Evolutionary conservation across 2,888 invertebrate genomes (phyloP), one percentile per base, ranked within the genome.

Genomic region (Ferrisia virgata): DNA sequence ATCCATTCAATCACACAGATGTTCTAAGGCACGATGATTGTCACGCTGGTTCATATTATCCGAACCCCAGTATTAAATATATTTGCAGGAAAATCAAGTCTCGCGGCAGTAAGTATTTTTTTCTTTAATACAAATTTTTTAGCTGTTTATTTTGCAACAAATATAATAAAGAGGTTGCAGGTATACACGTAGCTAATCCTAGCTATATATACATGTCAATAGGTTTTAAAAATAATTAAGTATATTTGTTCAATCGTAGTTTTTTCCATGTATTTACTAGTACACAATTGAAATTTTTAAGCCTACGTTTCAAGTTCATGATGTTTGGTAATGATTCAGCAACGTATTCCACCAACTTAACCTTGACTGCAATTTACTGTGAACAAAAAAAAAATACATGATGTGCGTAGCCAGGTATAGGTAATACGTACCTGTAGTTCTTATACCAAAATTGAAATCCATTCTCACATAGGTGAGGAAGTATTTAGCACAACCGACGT

Each of bases 51-150:
- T n/a, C n/a, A 79, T 79, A 31, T n/a, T 79, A 79, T 18, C 2
- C 15, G 85, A 43, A 58, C 85, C 0, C 85, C 78, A 64, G 89
- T 87, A 91, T 91, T 0, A 91, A 91, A 86, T 91, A 93, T 28
- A 92, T 93, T 85, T 95, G 95, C 90, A 92, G 93, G 88, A 95
- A 95, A 88, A 91, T 92, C 86, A 93, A 92, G 87, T 93, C 93
- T 89, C 92, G 72, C 18, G 39, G 92, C 89, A 91, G 95, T 94
- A 90, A 92, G 91, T 89, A 80, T 1, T 43, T 25, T 9, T 43
- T 43, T 11, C 13, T 13, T n/a, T n/a, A 47, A n/a, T n/a, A 47
- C 11, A 4, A 11, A 40, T 40, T 11, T 40, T 0, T 43, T 6
- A 43, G n/a, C n/a, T n/a, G n/a, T n/a, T n/a, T n/a, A n/a, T n/a